Evolutionary conservation across 2,113 vertebrate genomes (phyloP).

Genomic region (Anarhynchus alexandrinus): DNA sequence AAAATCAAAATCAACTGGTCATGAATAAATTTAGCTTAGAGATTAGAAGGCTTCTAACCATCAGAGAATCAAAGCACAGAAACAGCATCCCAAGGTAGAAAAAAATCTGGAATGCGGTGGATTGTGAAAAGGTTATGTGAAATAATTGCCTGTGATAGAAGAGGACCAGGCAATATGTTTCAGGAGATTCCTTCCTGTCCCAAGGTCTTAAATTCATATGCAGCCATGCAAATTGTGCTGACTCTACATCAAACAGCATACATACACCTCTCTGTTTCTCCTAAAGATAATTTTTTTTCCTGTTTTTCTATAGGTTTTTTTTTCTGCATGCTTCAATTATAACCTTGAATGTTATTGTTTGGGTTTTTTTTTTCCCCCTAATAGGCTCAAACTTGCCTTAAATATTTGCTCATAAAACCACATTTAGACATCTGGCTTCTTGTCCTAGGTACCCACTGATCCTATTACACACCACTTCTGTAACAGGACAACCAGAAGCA

Average conservation of each 20-base stretch:
- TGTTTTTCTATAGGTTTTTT: not conserved
- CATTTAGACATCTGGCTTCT: not conserved
- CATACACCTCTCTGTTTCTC: not conserved
- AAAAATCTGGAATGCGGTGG: not conserved
- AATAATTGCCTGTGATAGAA: not conserved
- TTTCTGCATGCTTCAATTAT: not conserved
- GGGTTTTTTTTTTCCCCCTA: not conserved
- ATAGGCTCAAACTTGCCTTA: not conserved
- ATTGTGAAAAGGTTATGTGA: not conserved
- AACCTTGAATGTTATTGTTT: not conserved
- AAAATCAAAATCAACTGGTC: not conserved
- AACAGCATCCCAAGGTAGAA: not conserved
- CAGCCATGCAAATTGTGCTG: not conserved
- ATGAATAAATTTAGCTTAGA: not conserved
- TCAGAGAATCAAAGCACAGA: not conserved
- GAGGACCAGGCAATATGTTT: not conserved
- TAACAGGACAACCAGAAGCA: not conserved
- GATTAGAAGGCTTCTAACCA: not conserved
- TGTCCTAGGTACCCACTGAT: not conserved
- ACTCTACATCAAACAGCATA: not conserved
- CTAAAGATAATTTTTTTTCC: not conserved
- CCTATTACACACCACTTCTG: not conserved
- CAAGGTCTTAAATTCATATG: not conserved
- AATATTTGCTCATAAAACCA: not conserved
- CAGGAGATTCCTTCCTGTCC: not conserved